phyloP scores from a whole-genome alignment of 2,797 vertebrate species.

The Vultur gryphus region DNA sequence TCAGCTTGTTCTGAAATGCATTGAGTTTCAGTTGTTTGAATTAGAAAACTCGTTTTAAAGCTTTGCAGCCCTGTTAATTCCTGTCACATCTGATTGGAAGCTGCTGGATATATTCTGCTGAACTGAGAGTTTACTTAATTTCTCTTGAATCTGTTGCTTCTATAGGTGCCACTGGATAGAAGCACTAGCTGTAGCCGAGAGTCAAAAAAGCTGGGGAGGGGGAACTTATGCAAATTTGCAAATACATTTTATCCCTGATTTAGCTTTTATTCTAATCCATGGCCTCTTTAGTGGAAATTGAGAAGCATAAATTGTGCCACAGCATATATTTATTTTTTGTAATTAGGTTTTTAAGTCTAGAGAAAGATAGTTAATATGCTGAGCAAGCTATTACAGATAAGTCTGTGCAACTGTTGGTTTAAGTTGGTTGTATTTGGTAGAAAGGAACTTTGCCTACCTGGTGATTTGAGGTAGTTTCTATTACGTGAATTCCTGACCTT shows the following conservation, averaged over 20 bases:
- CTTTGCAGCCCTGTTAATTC: neutral
- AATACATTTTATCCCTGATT: neutral
- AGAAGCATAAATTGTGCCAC: neutral
- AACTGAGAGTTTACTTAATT: neutral
- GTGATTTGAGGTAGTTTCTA: neutral
- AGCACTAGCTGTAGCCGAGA: neutral
- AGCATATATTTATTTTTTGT: neutral
- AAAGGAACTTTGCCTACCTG: neutral
- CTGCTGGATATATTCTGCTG: neutral
- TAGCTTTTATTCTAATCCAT: neutral
- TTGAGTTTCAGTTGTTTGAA: neutral
- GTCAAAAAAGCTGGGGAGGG: neutral
- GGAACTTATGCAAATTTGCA: neutral
- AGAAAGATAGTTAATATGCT: neutral
- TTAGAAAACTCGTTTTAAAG: neutral
- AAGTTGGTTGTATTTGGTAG: neutral
- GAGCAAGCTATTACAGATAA: neutral
- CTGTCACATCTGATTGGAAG: neutral
- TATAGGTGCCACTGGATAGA: neutral
- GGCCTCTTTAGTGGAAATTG: neutral
- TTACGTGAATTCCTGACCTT: neutral
- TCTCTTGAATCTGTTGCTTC: neutral
- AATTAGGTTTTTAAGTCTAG: neutral
- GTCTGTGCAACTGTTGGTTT: neutral
- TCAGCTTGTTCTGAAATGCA: neutral